A percentile compares a stretch with the other conserved stretches of the same genome.
These are phyloP conservation scores for Pachypeltis micranthus DNA, from an alignment of 1,140 invertebrate genomes.

Conservation along the genomic window DNA sequence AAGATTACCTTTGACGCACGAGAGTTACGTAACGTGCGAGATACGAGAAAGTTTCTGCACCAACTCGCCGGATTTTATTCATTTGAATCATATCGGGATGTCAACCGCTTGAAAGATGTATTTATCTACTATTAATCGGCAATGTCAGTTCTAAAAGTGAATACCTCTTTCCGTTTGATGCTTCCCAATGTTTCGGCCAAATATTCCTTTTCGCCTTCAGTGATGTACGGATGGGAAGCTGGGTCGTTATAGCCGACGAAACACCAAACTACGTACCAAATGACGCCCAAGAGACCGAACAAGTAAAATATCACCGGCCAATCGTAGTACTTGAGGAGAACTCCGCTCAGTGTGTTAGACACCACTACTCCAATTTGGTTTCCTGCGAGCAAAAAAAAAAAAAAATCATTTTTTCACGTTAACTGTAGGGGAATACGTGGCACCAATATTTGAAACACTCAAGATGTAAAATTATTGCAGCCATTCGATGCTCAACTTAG, in stretches of 20 bases:
- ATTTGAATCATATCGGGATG: too few relatives aligned
- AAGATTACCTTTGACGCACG: too few relatives aligned
- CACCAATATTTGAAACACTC: too few relatives aligned
- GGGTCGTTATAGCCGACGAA: slow-evolving; percentile 64
- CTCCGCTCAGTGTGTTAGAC: slow-evolving; percentile 36
- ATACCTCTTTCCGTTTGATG: slow-evolving; percentile 26
- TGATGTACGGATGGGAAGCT: slow-evolving; percentile 68
- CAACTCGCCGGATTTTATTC: too few relatives aligned
- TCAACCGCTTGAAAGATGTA: too few relatives aligned
- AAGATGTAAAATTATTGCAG: too few relatives aligned
- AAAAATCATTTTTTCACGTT: not conserved
- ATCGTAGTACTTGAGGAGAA: slow-evolving; percentile 34
- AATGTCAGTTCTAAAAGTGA: too few relatives aligned
- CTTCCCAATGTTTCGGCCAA: slow-evolving; percentile 35
- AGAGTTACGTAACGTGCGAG: too few relatives aligned
- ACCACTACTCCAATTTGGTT: slow-evolving; percentile 38
- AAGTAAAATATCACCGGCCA: slow-evolving; percentile 45
- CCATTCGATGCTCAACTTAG: too few relatives aligned
- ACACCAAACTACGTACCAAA: slow-evolving; percentile 44
- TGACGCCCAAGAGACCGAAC: slow-evolving; percentile 39
- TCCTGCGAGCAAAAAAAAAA: slow-evolving; percentile 29
- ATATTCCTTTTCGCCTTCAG: slow-evolving; percentile 60
- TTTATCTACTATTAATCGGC: too few relatives aligned
- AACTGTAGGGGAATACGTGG: too few relatives aligned
- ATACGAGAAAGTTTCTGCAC: too few relatives aligned